Conservation (phyloP, 2,888 invertebrate species). For the Leucoptera coffeella region DNA sequence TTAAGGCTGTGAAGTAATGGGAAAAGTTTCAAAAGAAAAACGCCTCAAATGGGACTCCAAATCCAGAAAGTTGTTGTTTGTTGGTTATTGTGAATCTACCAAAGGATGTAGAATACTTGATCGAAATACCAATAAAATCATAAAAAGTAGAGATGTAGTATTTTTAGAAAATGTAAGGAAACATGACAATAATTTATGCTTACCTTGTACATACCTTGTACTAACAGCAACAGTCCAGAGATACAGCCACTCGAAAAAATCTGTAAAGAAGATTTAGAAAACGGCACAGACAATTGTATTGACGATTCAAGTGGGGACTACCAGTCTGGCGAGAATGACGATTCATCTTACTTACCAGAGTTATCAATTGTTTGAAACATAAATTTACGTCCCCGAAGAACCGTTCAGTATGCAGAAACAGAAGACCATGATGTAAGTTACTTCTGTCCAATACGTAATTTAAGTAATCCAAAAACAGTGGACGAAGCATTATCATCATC, state of each 20-base stretch:
- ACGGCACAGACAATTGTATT: too few relatives aligned
- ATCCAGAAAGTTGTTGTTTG: conserved; percentile 12
- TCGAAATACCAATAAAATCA: background rate
- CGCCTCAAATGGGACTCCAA: conserved; percentile 15
- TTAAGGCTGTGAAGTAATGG: conserved; percentile 9
- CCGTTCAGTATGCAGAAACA: too few relatives aligned
- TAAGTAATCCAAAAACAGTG: conserved; percentile 5
- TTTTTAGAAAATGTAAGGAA: conserved; percentile 5
- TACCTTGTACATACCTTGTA: too few relatives aligned
- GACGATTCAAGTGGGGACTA: too few relatives aligned
- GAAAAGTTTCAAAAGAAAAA: conserved; percentile 8
- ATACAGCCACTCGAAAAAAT: too few relatives aligned
- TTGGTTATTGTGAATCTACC: conserved; percentile 15
- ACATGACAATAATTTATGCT: too few relatives aligned
- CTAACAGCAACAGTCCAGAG: too few relatives aligned
- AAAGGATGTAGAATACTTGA: conserved; percentile 10
- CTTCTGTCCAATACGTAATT: background rate
- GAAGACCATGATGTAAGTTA: conserved; percentile 1
- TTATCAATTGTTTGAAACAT: too few relatives aligned
- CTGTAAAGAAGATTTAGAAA: too few relatives aligned
- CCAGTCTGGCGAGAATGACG: too few relatives aligned
- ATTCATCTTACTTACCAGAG: too few relatives aligned
- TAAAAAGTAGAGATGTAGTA: conserved; percentile 1
- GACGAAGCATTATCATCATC: conserved; percentile 7
- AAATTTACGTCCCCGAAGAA: too few relatives aligned